Evolutionary conservation across 2,797 vertebrate genomes (phyloP), one percentile per base, ranked within the genome.

Genomic region (Hydrolagus colliei): DNA sequence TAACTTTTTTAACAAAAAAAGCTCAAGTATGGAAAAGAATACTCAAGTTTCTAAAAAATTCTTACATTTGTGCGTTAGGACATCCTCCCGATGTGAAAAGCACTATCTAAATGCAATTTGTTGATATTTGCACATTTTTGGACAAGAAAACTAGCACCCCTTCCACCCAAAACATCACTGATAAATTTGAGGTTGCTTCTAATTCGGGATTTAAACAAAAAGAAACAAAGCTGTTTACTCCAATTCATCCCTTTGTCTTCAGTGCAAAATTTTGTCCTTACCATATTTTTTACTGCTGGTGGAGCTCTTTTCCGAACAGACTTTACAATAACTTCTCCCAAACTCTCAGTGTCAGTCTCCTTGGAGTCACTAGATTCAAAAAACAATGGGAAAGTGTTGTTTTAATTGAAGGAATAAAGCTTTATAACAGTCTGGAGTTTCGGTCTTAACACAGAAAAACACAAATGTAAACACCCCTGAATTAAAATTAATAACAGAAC

Each of bases 351-450:
- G 77, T 61, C 0, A 86, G 88, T 87, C 88, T 86, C 87, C 90
- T 93, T 90, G 87, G 87, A 88, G 87, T 92, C 93, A 92, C 92
- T 93, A 87, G 77, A 88, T 87, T 13, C 20, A 9, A 73, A 86
- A 63, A 74, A 75, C 32, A 84, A 63, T 84, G 2, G 65, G 32
- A 84, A 84, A 84, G 35, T 84, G 16, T 84, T 52, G n/a, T n/a
- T 84, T 67, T 84, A 41, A 84, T 84, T 84, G 79, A 77, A 77
- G n/a, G 75, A 77, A 61, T 16, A 61, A n/a, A 52, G 52, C 75
- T 77, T 61, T 71, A 84, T 9, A 41, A 41, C 14, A 84, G 65
- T 52, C 16, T 68, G 65, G 79, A 84, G 65, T 84, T 84, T 84
- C 65, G 68, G 41, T 84, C 79, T 84, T 52, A 84, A 68, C 71